Base-by-base conservation (phyloP, 2,113 vertebrate genomes). In the Podocnemis expansa region DNA sequence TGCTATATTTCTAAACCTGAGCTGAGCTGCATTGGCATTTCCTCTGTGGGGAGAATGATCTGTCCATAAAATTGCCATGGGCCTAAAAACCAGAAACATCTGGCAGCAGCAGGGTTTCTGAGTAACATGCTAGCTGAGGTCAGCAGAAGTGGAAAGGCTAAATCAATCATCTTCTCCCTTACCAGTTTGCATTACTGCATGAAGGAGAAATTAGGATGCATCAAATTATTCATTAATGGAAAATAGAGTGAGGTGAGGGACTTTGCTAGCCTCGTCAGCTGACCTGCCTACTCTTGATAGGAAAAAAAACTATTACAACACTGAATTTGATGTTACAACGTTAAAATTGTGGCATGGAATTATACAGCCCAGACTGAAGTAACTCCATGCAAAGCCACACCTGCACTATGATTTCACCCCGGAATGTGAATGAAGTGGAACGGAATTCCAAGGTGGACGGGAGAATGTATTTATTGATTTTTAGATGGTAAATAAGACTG, bases 141-240 rank as follows among this genome's bases (percentile, higher is more conserved):
- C 87, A 91, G 45, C 54, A 89, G 29, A 90, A 87, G 3, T 45
- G 25, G 52, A 92, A 96, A 5, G 9, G 49, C 78, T 85, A 56
- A 94, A 93, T 47, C 2, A 0, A 54, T 89, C 60, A 5, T 12
- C 51, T 38, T 27, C 80, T 34, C 27, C 41, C 16, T 82, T 91
- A 82, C 58, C 85, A 75, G 12, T 82, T 55, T 78, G 41, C 82
- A 81, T 78, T 27, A 84, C 10, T 34, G 9, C 63, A 31, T 91
- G 60, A 90, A 52, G 38, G 89, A 88, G n/a, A 88, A 91, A 89
- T 88, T 91, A 90, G 31, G 58, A 63, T 12, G 2, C 51, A n/a
- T 67, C 82, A 84, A 89, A 67, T 31, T 94, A 78, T 38, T 27
- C 45, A 84, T 58, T 94, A 94, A 90, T 56, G 25, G 80, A 90